phyloP scores from a whole-genome alignment of 2,888 invertebrate genomes.

The Lapara coniferarum region DNA sequence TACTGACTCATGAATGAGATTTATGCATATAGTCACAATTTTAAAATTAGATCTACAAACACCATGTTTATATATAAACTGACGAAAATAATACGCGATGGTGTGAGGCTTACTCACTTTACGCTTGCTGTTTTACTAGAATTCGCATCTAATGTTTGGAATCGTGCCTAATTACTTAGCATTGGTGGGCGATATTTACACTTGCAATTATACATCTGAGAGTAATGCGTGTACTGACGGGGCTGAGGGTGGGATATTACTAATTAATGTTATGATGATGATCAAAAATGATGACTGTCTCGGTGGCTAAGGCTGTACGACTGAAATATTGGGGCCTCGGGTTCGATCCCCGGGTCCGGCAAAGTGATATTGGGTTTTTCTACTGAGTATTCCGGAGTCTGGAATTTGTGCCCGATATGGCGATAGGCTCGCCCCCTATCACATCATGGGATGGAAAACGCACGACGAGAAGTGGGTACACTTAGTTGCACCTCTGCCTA shows the following conservation, averaged over 20 bases:
- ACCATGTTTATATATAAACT: conserved; percentile 1
- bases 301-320: too few relatives aligned
- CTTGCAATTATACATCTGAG: background rate
- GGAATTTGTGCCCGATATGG: too few relatives aligned
- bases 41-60: conserved; percentile 5
- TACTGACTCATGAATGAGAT: background rate
- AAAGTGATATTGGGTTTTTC: too few relatives aligned
- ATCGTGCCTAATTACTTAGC: conserved; percentile 18
- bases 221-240: background rate
- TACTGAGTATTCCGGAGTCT: too few relatives aligned
- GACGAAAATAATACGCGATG: conserved; percentile 4
- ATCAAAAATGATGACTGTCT: too few relatives aligned
- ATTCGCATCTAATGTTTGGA: conserved; percentile 11
- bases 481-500: too few relatives aligned
- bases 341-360: too few relatives aligned
- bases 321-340: too few relatives aligned
- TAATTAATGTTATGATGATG: too few relatives aligned
- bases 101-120: background rate
- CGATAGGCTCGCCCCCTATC: too few relatives aligned
- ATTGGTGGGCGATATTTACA: conserved; percentile 3
- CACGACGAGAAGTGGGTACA: too few relatives aligned
- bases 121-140: conserved; percentile 18
- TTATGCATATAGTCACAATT: background rate
- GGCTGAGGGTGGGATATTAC: background rate
- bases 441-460: too few relatives aligned